Evolutionary conservation across 2,113 vertebrate genomes (phyloP), one percentile per base, ranked within the genome.

Genomic region (Aegithalos caudatus): DNA sequence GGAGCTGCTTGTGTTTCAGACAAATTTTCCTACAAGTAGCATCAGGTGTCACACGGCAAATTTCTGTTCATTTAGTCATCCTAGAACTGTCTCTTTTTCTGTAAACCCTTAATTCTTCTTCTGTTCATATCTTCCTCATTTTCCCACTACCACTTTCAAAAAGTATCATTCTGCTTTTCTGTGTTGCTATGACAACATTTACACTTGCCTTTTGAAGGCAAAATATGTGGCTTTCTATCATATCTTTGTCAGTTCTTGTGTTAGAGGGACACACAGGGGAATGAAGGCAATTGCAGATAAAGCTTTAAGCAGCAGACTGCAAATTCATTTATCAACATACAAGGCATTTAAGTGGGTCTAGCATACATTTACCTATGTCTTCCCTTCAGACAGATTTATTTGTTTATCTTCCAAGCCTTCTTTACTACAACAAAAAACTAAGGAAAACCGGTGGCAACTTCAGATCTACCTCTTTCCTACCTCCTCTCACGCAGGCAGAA

Each of bases 101-200:
- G 35, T 60, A 88, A 93, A 72, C 3, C 6, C 27, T 25, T 37
- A 28, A 78, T 60, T 88, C 50, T 66, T 18, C 33, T 27, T 88
- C 29, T 0, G 0, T 60, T 61, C 33, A 20, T 44, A 14, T 50
- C 50, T 73, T 74, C 53, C 51, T 87, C 40, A 40, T 85, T 71
- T 73, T 47, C 7, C 69, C 38, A 22, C 60, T 44, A 27, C 31
- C 51, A 56, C 48, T 64, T 82, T 84, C 81, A 35, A 64, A 86
- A 95, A 90, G 82, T 88, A 84, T 23, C 71, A 60, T 84, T 92
- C 60, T 82, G 31, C 93, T 95, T 96, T 94, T 81, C 64, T 62
- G 11, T 71, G 95, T 96, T 96, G 80, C 95, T 96, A 96, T 96
- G 93, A 88, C 88, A 86, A 96, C 95, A 92, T 86, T 92, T 92